These are phyloP conservation scores for Drosophila simulans DNA, from an alignment of 1,140 invertebrate genomes.

Conservation along the genomic window DNA sequence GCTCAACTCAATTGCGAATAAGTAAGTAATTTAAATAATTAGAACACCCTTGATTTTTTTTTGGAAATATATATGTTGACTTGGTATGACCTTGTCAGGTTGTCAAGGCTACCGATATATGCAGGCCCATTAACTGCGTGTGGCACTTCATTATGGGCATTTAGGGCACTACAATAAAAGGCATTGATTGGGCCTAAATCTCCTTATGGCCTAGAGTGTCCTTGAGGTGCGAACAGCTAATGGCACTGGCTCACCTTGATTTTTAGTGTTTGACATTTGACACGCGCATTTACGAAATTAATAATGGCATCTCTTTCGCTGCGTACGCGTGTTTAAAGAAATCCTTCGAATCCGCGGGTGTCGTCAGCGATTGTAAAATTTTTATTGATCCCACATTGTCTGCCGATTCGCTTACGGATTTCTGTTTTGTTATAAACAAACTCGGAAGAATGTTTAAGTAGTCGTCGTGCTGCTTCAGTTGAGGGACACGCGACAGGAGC, in stretches of 20 bases:
- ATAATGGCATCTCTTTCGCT: slow-evolving; percentile 54
- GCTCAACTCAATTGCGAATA: slow-evolving; percentile 57
- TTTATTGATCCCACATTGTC: slow-evolving; percentile 71
- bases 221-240: slow-evolving; percentile 46
- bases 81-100: slow-evolving; percentile 51
- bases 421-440: slow-evolving; percentile 37
- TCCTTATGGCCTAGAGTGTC: slow-evolving; percentile 61
- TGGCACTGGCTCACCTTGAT: slow-evolving; percentile 69
- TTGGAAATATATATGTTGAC: background rate
- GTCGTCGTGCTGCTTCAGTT: slow-evolving; percentile 74
- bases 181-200: slow-evolving; percentile 62
- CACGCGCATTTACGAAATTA: slow-evolving; percentile 79
- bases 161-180: slow-evolving; percentile 62
- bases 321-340: slow-evolving; percentile 54
- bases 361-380: slow-evolving; percentile 67
- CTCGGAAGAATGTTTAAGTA: slow-evolving; percentile 68
- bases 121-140: slow-evolving; percentile 76
- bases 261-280: slow-evolving; percentile 76
- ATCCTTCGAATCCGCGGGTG: slow-evolving; percentile 62
- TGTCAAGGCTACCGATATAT: slow-evolving; percentile 56
- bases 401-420: slow-evolving; percentile 49
- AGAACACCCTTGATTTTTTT: slow-evolving; percentile 26
- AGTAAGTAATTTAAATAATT: slow-evolving; percentile 56
- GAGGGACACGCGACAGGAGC: slow-evolving; percentile 83
- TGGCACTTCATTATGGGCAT: slow-evolving; percentile 83